These are phyloP conservation scores for Amiota mariae DNA, from an alignment of 2,888 invertebrate species.

Conservation along the genomic window DNA sequence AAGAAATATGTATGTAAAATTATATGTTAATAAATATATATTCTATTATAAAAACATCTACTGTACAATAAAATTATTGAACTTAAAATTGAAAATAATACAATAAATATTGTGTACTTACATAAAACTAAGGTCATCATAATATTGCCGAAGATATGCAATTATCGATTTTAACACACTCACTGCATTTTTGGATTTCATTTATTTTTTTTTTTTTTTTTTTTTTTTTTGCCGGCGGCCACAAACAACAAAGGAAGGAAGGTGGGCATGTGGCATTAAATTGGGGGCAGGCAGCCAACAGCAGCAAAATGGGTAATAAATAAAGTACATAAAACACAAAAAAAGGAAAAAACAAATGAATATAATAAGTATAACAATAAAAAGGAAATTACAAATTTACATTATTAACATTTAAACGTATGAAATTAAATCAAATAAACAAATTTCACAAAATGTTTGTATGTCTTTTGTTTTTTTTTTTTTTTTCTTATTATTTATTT, in stretches of 20 bases:
- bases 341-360: constrained; percentile 7
- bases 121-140: constrained; percentile 47
- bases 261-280: too few species aligned
- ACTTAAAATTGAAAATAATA: constrained; percentile 8
- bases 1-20: too few species aligned
- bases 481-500: not conserved
- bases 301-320: not conserved
- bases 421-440: not conserved
- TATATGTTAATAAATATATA: too few species aligned
- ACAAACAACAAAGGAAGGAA: not conserved
- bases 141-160: constrained; percentile 42
- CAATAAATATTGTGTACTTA: constrained; percentile 51
- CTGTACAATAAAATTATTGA: not conserved
- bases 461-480: too few species aligned
- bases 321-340: constrained; percentile 15
- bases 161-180: constrained; percentile 62
- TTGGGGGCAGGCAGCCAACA: too few species aligned
- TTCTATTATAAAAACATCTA: not conserved
- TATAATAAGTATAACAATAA: not conserved
- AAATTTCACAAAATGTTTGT: too few species aligned
- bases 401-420: not conserved
- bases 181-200: constrained; percentile 48
- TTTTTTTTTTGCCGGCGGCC: not conserved
- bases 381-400: constrained; percentile 30
- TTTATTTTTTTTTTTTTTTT: not conserved